phyloP scores from a whole-genome alignment of 2,888 invertebrate species.

The Chloroclysta siterata region DNA sequence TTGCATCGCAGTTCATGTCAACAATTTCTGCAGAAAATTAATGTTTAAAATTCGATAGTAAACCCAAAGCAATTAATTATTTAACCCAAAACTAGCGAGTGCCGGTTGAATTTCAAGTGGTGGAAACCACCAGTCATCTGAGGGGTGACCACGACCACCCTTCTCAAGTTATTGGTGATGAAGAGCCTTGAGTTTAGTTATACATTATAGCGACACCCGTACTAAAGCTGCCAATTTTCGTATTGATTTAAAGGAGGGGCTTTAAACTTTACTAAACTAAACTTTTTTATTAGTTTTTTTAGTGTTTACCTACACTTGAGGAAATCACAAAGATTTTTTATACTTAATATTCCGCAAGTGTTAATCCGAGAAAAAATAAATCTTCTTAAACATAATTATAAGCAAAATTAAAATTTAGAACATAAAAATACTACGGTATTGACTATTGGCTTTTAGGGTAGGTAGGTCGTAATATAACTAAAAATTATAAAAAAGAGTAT shows the following conservation, averaged over 20 bases:
- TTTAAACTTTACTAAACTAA: no score
- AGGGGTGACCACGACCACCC: constrained; percentile 42
- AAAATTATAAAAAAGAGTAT: no score
- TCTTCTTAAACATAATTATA: no score
- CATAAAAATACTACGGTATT: no score
- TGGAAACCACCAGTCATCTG: constrained; percentile 57
- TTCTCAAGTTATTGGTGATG: constrained; percentile 37
- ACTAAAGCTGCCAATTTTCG: background rate
- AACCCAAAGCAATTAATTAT: constrained; percentile 57
- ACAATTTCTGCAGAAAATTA: constrained; percentile 25
- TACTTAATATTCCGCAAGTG: no score
- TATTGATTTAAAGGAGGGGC: background rate
- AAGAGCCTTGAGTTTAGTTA: constrained; percentile 26
- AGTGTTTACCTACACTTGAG: no score
- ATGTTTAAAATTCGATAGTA: constrained; percentile 41
- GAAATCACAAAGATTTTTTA: no score
- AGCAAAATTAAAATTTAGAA: no score
- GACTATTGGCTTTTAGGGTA: no score
- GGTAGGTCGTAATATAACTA: no score
- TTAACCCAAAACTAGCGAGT: constrained; percentile 56
- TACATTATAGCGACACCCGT: background rate
- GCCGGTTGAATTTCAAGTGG: constrained; percentile 53
- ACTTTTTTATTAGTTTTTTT: no score
- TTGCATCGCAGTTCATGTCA: background rate
- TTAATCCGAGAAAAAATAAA: no score